Base-by-base conservation (phyloP, 2,113 vertebrate species). In the Eolophus roseicapilla region DNA sequence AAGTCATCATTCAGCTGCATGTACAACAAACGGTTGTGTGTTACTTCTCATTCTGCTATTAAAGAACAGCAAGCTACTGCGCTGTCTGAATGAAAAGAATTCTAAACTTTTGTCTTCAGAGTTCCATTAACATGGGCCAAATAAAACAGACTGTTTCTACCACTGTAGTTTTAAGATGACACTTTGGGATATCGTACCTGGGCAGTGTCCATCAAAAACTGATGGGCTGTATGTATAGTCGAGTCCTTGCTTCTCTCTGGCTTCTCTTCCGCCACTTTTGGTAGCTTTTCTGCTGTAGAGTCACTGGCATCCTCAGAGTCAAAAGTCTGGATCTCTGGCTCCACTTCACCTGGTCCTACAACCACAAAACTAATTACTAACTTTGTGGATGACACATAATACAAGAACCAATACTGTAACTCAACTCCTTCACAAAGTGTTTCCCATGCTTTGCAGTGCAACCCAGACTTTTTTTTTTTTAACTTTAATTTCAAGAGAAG, bases 191-290 rank as follows among this genome's bases (percentile, higher is more conserved):
- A 33, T 39, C 67, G 7, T 92, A 98, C 98, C 97, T 98, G 97
- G 49, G 95, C 41, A 92, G 37, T n/a, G 3, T 98, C 97, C 88
- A 97, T 65, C 59, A 99, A 93, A 78, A 99, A 98, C 52, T 99
- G 98, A 46, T 98, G 98, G 21, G 98, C 97, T 2, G 99, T 99
- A 90, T 99, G 99, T 86, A 99, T 98, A 21, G 98, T 99, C 0
- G 99, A 99, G 27, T 99, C 98, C 31, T 37, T 98, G 81, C 95
- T 98, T 95, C 98, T 98, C 86, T 99, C 98, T 53, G 95, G 94
- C 76, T 74, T 97, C 46, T 97, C 97, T 67, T 98, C 98, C 77
- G 77, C 47, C 47, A 41, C 50, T 17, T 91, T 73, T 17, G 60
- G 79, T 8, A 60, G 47, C 9, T 91, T 96, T 82, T 98, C 98